Evolutionary conservation across 2,113 vertebrate genomes (phyloP).

Genomic region (Zosterops japonicus): DNA sequence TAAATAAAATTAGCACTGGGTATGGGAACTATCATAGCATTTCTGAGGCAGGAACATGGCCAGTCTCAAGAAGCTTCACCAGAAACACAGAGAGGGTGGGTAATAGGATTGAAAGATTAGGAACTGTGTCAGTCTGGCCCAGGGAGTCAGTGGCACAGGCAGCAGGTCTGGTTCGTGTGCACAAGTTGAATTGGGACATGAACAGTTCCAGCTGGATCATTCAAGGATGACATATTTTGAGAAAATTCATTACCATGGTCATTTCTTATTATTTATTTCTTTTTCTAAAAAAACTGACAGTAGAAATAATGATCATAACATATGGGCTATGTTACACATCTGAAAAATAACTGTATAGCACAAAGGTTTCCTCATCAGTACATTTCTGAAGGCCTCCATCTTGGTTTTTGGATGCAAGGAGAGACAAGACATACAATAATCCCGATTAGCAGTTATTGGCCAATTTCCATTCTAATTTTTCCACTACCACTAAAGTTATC

Average conservation of each 20-base stretch:
- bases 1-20: background rate
- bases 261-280: background rate
- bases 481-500: background rate
- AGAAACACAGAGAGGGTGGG: background rate
- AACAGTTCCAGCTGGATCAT: background rate
- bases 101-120: background rate
- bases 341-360: background rate
- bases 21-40: background rate
- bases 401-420: background rate
- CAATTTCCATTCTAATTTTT: background rate
- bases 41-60: background rate
- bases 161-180: background rate
- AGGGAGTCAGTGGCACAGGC: background rate
- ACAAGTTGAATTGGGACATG: background rate
- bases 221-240: rapidly evolving
- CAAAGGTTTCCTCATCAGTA: background rate
- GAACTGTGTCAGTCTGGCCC: background rate
- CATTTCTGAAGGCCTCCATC: background rate
- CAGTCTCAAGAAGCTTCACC: background rate
- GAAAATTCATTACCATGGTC: background rate
- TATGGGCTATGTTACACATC: background rate
- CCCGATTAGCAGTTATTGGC: background rate
- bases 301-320: background rate
- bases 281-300: background rate
- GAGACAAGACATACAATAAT: background rate